Evolutionary conservation across 64 coral and sea anemone species (phyloP).

Genomic region (Anthopleura sola): DNA sequence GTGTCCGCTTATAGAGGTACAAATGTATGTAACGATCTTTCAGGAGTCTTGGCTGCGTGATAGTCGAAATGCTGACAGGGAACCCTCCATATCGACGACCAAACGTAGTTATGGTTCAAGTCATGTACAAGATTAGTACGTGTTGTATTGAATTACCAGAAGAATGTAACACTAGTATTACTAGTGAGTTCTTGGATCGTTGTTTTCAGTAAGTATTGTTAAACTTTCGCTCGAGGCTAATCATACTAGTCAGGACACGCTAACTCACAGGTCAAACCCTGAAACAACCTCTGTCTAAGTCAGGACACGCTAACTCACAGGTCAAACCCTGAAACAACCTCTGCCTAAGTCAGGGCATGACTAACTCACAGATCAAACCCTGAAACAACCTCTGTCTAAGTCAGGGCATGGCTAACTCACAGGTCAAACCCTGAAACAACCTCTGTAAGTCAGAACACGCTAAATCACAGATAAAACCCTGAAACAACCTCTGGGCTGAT

Average conservation of each 20-base stretch:
- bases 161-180: background rate
- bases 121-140: conserved; percentile 10
- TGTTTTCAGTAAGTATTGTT: conserved; percentile 6
- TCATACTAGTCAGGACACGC: background rate
- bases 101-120: background rate
- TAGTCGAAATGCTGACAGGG: background rate
- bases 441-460: too few species aligned
- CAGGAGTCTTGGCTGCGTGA: conserved; percentile 7
- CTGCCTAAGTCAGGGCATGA: too few species aligned
- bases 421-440: too few species aligned
- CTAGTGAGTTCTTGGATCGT: background rate
- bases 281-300: too few species aligned
- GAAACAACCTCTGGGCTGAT: too few species aligned
- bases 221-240: background rate
- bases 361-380: too few species aligned
- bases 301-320: too few species aligned
- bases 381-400: too few species aligned
- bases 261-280: background rate
- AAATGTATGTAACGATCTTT: background rate
- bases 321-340: too few species aligned
- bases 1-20: background rate
- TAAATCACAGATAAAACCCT: too few species aligned
- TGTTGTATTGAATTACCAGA: background rate
- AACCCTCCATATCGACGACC: background rate
- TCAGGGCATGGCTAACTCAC: too few species aligned